Conservation (phyloP, 2,888 invertebrate genomes). For the Melanostoma mellinum region DNA sequence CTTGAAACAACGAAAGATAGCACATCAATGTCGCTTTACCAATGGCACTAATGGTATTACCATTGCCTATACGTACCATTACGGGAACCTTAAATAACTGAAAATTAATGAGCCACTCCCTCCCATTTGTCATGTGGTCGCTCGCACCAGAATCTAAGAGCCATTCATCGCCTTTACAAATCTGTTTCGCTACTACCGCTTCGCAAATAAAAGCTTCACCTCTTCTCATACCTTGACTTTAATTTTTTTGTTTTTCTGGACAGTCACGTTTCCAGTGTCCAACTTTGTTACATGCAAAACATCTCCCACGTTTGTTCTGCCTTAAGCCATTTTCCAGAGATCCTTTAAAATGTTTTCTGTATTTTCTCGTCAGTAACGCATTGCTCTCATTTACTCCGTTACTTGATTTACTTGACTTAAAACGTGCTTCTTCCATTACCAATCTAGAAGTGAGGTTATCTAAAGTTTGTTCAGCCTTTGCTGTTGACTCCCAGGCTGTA, state of each 20-base stretch:
- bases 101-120: slow-evolving; percentile 34
- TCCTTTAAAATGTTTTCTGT: no score
- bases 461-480: slow-evolving; percentile 70
- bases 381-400: no score
- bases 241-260: slow-evolving; percentile 23
- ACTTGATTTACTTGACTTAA: no score
- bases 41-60: slow-evolving; percentile 28
- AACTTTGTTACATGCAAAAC: slow-evolving; percentile 58
- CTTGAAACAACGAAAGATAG: slow-evolving; percentile 34
- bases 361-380: no score
- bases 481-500: slow-evolving; percentile 69
- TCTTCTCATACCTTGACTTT: neutral
- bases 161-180: slow-evolving; percentile 45
- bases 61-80: slow-evolving; percentile 42
- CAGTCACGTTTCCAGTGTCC: slow-evolving; percentile 67
- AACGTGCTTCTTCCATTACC: slow-evolving; percentile 68
- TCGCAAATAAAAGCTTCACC: slow-evolving; percentile 20
- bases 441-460: slow-evolving; percentile 72
- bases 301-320: neutral
- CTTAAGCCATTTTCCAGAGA: slow-evolving; percentile 23
- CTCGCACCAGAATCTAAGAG: slow-evolving; percentile 62
- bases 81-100: neutral
- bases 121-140: slow-evolving; percentile 50
- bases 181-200: slow-evolving; percentile 12
- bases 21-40: slow-evolving; percentile 35